Evolutionary conservation across 2,888 invertebrate genomes (phyloP).

Genomic region (Apoda limacodes): DNA sequence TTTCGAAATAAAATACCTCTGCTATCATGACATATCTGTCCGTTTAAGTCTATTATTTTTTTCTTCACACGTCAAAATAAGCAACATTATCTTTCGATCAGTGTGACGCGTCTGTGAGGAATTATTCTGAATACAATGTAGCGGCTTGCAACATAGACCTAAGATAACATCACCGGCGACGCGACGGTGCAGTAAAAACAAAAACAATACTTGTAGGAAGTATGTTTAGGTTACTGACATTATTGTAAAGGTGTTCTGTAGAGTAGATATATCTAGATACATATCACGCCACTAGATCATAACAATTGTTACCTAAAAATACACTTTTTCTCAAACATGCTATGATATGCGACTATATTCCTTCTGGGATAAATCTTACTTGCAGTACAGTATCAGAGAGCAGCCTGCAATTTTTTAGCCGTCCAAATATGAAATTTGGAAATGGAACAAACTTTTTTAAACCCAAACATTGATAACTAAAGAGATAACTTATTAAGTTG

Average conservation of each 20-base stretch:
- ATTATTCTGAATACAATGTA: conserved; percentile 34
- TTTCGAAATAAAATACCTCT: too few species aligned
- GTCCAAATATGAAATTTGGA: not conserved
- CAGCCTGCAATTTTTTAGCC: not conserved
- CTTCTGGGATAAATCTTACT: too few species aligned
- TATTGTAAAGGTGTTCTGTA: conserved; percentile 1
- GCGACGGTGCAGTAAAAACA: conserved; percentile 13
- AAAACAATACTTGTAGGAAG: conserved; percentile 27
- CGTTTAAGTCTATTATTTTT: conserved; percentile 33
- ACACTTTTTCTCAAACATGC: too few species aligned
- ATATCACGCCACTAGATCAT: conserved; percentile 1
- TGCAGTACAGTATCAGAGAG: too few species aligned
- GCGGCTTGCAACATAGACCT: conserved; percentile 29
- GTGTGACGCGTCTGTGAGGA: conserved; percentile 35
- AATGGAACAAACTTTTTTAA: too few species aligned
- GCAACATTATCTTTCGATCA: conserved; percentile 42
- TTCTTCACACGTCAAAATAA: conserved; percentile 48
- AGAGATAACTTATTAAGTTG: conserved; percentile 1
- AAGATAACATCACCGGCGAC: conserved; percentile 31
- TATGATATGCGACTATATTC: too few species aligned
- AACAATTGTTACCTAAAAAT: not conserved
- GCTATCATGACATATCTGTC: too few species aligned
- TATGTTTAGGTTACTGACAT: too few species aligned
- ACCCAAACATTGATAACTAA: too few species aligned
- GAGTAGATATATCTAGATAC: conserved; percentile 1